These are phyloP conservation scores for Pristionchus exspectatus DNA, from an alignment of 2,888 invertebrate species.

Conservation along the genomic window DNA sequence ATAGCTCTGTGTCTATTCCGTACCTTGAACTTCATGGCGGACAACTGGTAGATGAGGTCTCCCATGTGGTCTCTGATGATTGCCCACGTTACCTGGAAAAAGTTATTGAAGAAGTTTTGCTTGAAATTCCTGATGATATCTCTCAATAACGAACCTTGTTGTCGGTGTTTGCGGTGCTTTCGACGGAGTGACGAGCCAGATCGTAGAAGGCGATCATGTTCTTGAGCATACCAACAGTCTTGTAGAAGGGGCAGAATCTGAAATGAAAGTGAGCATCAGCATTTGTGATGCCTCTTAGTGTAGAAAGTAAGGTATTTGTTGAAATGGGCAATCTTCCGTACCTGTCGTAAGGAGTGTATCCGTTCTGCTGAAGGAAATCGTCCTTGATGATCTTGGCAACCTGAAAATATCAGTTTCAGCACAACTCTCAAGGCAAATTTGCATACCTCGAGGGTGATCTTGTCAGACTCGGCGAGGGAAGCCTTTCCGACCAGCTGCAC, in stretches of 20 bases:
- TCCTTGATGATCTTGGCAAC: constrained; percentile 90
- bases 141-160: constrained; percentile 86
- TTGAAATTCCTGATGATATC: background rate
- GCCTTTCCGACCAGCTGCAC: constrained; percentile 98
- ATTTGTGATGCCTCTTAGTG: background rate
- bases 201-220: constrained; percentile 99
- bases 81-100: constrained; percentile 90
- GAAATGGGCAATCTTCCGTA: background rate
- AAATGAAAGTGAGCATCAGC: constrained; percentile 73
- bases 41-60: constrained; percentile 95
- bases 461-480: constrained; percentile 94
- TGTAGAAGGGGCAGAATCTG: constrained; percentile 99
- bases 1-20: constrained; percentile 59
- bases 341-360: constrained; percentile 84
- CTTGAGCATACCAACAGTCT: constrained; percentile 97
- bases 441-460: constrained; percentile 97
- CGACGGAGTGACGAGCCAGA: constrained; percentile 96
- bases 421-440: background rate
- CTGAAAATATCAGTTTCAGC: constrained; percentile 83
- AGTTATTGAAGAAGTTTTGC: background rate
- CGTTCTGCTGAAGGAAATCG: constrained; percentile 99
- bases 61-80: constrained; percentile 97
- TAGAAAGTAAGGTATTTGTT: too few species aligned
- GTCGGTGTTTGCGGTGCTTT: constrained; percentile 97
- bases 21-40: constrained; percentile 99